Percentiles rank a stretch among this genome's conserved stretches.
phyloP scores from a whole-genome alignment of 2,797 vertebrate genomes.

The Enteromius unitaeniatus region DNA sequence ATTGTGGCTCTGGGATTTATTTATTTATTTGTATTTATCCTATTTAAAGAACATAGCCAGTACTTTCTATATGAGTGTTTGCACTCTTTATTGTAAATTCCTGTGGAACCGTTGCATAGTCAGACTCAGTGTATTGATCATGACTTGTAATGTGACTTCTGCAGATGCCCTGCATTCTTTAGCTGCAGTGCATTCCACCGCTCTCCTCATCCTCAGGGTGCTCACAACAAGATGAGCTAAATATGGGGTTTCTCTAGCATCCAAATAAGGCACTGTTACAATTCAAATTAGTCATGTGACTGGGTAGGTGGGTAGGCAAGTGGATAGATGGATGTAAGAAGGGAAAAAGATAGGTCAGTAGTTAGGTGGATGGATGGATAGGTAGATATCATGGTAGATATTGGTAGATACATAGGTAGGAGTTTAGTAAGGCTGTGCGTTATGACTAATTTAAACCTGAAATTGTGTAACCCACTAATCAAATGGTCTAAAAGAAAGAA shows the following conservation, averaged over 20 bases:
- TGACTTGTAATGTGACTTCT: slow-evolving; percentile 27
- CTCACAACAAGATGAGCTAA: slow-evolving; percentile 11
- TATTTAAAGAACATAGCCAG: background rate
- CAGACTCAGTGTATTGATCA: background rate
- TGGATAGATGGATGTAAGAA: background rate
- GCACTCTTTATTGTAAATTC: background rate
- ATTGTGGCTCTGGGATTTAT: slow-evolving; percentile 12
- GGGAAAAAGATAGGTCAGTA: background rate
- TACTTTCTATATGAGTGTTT: background rate
- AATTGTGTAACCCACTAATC: background rate
- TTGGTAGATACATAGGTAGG: background rate
- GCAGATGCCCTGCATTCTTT: slow-evolving; percentile 14
- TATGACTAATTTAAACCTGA: background rate
- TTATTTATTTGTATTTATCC: background rate
- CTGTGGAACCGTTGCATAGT: background rate
- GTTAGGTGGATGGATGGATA: background rate
- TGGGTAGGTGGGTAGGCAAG: background rate
- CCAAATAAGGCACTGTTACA: background rate
- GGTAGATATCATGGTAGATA: background rate
- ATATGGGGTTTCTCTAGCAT: slow-evolving; percentile 13
- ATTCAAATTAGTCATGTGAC: slow-evolving; percentile 35
- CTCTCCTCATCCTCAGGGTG: background rate
- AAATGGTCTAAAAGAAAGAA: background rate
- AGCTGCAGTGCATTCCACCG: slow-evolving; percentile 28
- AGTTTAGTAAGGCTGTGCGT: background rate